Percentiles rank a stretch among this genome's conserved stretches.
Evolutionary conservation across 1,140 invertebrate genomes (phyloP).

Genomic region (Lucilia sericata): DNA sequence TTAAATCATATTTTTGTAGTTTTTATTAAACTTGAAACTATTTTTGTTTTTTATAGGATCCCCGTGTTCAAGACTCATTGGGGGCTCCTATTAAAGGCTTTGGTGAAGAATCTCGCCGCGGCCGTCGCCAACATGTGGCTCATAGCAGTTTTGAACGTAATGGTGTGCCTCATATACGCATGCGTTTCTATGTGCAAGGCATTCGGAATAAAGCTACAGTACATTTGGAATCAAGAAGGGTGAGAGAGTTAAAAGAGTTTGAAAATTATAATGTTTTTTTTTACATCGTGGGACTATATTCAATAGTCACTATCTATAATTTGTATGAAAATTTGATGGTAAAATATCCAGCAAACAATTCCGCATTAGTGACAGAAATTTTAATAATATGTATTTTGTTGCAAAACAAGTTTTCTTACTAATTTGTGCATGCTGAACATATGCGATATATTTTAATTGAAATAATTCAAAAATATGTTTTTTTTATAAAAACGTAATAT

Average conservation of each 20-base stretch:
- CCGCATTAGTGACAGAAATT: too few species aligned
- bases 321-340: too few species aligned
- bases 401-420: constrained; percentile 28
- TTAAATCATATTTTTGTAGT: background rate
- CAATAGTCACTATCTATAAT: too few species aligned
- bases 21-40: background rate
- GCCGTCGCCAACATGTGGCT: constrained; percentile 79
- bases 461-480: too few species aligned
- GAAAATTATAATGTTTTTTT: too few species aligned
- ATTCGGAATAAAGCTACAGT: constrained; percentile 82
- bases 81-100: constrained; percentile 90
- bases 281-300: too few species aligned
- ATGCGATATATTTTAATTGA: too few species aligned
- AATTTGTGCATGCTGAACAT: too few species aligned
- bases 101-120: constrained; percentile 85
- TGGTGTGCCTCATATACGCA: constrained; percentile 83
- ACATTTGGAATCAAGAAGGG: constrained; percentile 87
- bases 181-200: constrained; percentile 92
- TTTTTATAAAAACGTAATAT: too few species aligned
- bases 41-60: constrained; percentile 68
- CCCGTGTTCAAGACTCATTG: constrained; percentile 78
- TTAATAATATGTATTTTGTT: too few species aligned
- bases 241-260: too few species aligned
- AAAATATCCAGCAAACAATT: too few species aligned
- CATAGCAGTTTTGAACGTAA: constrained; percentile 80